Conservation (phyloP, 2,113 vertebrate species). For the Orthonyx spaldingii region DNA sequence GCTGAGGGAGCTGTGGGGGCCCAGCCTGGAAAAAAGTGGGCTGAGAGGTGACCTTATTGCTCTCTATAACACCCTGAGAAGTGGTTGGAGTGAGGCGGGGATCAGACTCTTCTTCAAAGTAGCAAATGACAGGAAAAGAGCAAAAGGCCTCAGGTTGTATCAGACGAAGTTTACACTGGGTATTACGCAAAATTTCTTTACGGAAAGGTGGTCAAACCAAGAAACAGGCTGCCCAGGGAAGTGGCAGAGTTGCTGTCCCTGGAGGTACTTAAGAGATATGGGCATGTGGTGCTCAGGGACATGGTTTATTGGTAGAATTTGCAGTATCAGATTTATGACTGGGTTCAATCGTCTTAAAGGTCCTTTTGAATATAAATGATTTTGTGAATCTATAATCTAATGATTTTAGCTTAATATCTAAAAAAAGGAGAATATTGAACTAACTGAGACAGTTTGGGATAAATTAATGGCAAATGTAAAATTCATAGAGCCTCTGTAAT, state of each 20-base stretch:
- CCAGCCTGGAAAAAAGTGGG: not conserved
- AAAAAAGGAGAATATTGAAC: not conserved
- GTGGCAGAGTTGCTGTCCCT: not conserved
- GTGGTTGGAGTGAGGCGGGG: fast-evolving
- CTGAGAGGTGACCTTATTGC: fast-evolving
- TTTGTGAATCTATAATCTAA: not conserved
- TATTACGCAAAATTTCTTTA: not conserved
- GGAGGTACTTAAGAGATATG: not conserved
- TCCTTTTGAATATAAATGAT: not conserved
- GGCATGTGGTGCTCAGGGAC: not conserved
- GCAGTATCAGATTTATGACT: not conserved
- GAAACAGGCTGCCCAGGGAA: not conserved
- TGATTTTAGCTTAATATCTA: not conserved
- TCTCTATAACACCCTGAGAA: not conserved
- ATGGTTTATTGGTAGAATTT: not conserved
- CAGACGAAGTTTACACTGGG: not conserved
- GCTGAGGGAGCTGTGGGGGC: not conserved
- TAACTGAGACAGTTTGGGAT: not conserved
- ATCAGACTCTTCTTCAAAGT: not conserved
- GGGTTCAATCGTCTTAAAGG: not conserved
- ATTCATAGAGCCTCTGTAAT: not conserved
- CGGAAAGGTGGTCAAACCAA: fast-evolving
- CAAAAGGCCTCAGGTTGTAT: fast-evolving
- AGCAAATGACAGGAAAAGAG: not conserved
- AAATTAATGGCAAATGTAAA: not conserved